Evolutionary conservation across 2,888 invertebrate genomes (phyloP), one percentile per base, ranked within the genome.

Genomic region (Dryococelus australis): DNA sequence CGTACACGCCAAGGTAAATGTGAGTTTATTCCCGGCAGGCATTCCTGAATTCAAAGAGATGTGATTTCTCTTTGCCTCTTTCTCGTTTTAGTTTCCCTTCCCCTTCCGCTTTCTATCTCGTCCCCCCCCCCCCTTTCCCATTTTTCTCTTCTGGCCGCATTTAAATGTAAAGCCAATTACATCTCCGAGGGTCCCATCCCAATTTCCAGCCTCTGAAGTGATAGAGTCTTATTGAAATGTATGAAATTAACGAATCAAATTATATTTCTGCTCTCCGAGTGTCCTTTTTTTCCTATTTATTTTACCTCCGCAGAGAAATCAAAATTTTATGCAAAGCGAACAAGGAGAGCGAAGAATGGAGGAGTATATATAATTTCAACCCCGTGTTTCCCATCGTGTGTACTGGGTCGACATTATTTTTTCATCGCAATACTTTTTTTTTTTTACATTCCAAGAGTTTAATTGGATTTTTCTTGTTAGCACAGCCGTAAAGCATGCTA

Each of bases 241-340:
- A 83, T 83, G 43, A 83, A 83, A 83, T 83, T 83, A 83, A 83
- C 83, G 83, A 83, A 83, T 83, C 35, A 83, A 83, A 83, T 83
- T 83, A 83, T 43, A 83, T 83, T 83, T 43, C 35, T 43, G 8
- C 20, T 24, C 35, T 10, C 43, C 24, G 20, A 2, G 28, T 27
- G 8, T 24, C 24, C 2, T 28, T 83, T 83, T 83, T 83, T 83
- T 83, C n/a, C n/a, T 65, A n/a, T 65, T 65, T 65, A n/a, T 65
- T 65, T n/a, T 65, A 65, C 65, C 65, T 65, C 65, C 65, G 65
- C 65, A 65, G 65, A 65, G 65, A 65, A 65, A 65, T 65, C 65
- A 65, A 65, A 65, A 65, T 65, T 65, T 65, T 65, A 65, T 65
- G 65, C 65, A 65, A 65, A 65, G 65, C 65, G 65, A 65, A 24